Evolutionary conservation across 30 jellyfish, hydroid and myxozoan genomes (phyloP).

Genomic region (Turritopsis dohrnii): DNA sequence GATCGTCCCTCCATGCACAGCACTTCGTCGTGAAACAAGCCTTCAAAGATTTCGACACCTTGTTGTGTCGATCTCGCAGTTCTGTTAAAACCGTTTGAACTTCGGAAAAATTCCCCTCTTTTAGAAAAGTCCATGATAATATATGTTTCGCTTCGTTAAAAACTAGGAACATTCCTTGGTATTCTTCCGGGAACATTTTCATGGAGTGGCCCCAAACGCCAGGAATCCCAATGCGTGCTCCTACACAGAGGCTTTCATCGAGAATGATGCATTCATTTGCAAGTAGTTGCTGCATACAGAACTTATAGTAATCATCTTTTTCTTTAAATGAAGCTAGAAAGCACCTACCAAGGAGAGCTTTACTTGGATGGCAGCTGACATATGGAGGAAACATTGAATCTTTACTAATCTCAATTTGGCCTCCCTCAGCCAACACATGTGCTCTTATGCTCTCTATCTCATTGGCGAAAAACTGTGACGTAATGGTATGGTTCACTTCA

Average conservation of each 20-base stretch:
- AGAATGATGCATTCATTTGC: slow-evolving; percentile 79
- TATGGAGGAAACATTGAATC: slow-evolving; percentile 55
- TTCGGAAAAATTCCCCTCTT: slow-evolving; percentile 52
- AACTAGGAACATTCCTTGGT: slow-evolving; percentile 54
- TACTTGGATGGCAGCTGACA: slow-evolving; percentile 73
- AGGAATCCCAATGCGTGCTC: slow-evolving; percentile 76
- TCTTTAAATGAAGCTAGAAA: slow-evolving; percentile 78
- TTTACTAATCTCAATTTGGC: slow-evolving; percentile 39
- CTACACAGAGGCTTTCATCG: slow-evolving; percentile 52
- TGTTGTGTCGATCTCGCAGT: slow-evolving; percentile 69
- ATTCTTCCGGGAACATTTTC: slow-evolving; percentile 36
- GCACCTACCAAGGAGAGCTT: slow-evolving; percentile 86
- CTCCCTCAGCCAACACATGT: slow-evolving; percentile 32
- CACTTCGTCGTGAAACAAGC: slow-evolving; percentile 83
- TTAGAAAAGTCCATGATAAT: slow-evolving; percentile 79
- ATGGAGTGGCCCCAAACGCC: slow-evolving; percentile 87
- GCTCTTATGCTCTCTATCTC: slow-evolving; percentile 35
- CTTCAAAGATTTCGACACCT: slow-evolving; percentile 51
- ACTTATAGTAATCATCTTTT: slow-evolving; percentile 73
- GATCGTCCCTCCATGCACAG: slow-evolving; percentile 74
- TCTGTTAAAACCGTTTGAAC: slow-evolving; percentile 49
- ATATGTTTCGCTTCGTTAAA: slow-evolving; percentile 86
- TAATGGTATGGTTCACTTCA: slow-evolving; percentile 48
- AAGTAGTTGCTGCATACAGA: slow-evolving; percentile 81
- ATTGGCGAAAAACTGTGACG: slow-evolving; percentile 60